Evolutionary conservation across 2,888 invertebrate genomes (phyloP), one percentile per base, ranked within the genome.

Genomic region (Drosophila recens): DNA sequence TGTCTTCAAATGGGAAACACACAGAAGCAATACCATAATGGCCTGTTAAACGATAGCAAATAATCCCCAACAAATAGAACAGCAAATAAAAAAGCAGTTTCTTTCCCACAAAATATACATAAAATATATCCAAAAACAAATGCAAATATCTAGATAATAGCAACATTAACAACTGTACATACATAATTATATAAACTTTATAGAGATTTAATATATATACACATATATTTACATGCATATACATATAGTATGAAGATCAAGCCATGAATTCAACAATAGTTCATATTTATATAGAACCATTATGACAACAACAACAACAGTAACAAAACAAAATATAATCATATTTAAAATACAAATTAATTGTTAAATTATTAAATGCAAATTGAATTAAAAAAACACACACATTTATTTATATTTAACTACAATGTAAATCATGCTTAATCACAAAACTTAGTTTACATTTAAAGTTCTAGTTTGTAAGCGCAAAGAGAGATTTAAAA

Each of bases 21-120:
- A 80, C 75, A 66, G 64, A 78, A 75, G 81, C 81, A 81, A 79
- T 82, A 81, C 81, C 81, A 80, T 80, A 67, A 81, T 80, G 81
- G 81, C 81, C 81, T 81, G 79, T 79, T 67, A 67, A 80, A 77
- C 65, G 69, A 72, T 82, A 81, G 73, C 73, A 57, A 57, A 45
- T 57, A 57, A 57, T 57, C 56, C 56, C 34, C 43, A 34, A 23
- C 23, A 45, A 45, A 54, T 57, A 57, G 56, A 57, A 57, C 56
- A 57, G 56, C 56, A 57, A 57, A 45, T 57, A 57, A 27, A 57
- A n/a, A 45, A 20, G 56, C 56, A 57, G 56, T 57, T 57, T 57
- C 56, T 45, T 45, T 45, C 56, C 56, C 56, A 45, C 34, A 34
- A 54, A 40, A 53, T 30, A 42, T 51, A 34, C 34, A 23, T 23